phyloP scores from a whole-genome alignment of 2,113 vertebrate genomes.

The Eulemur macaco region DNA sequence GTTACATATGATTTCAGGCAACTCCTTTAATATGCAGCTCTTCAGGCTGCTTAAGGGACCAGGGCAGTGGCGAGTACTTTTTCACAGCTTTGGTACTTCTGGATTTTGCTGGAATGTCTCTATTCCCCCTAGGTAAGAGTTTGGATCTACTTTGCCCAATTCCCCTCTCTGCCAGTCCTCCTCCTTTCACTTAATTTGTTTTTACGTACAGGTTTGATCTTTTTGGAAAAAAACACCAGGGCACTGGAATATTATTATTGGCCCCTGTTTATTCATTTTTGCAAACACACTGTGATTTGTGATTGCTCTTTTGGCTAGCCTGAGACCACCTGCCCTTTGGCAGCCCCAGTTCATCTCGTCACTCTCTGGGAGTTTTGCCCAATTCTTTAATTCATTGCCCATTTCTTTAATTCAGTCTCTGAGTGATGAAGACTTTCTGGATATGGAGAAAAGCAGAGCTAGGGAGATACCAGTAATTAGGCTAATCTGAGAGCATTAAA shows the following conservation, averaged over 20 bases:
- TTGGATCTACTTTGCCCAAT: not conserved
- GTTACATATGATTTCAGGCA: not conserved
- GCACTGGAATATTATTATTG: not conserved
- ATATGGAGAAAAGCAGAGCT: constrained; percentile 30
- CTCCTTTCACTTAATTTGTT: constrained; percentile 34
- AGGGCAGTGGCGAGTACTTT: not conserved
- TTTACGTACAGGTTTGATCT: constrained; percentile 48
- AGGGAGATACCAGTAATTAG: constrained; percentile 47
- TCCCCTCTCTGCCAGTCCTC: not conserved
- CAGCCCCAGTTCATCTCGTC: not conserved
- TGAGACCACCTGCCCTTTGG: not conserved
- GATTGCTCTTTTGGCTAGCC: constrained; percentile 18
- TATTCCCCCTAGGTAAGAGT: not conserved
- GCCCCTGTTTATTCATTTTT: constrained; percentile 37
- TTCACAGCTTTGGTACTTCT: not conserved
- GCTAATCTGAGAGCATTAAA: constrained; percentile 41
- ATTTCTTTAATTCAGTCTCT: not conserved
- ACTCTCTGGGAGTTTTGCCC: not conserved
- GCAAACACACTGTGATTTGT: not conserved
- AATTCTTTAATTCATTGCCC: not conserved
- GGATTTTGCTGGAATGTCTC: not conserved
- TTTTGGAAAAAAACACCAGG: not conserved
- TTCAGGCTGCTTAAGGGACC: constrained; percentile 32
- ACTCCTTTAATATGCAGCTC: not conserved
- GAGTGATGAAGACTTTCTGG: not conserved